Base-by-base conservation (phyloP, 2,113 vertebrate species). In the Sander lucioperca region DNA sequence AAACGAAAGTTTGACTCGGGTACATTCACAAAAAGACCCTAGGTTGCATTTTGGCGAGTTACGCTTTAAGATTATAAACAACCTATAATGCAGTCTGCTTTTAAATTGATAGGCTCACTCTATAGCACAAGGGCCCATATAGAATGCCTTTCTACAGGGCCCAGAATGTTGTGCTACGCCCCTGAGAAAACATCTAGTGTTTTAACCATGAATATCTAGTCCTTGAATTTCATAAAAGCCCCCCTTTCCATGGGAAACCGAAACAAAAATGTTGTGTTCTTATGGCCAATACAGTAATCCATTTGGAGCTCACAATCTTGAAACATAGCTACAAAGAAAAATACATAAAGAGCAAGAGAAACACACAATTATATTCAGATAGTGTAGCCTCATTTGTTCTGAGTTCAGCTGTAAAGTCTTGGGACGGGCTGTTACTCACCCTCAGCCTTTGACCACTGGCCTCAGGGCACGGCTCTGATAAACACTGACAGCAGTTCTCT, bases 401-500 rank as follows among this genome's bases (percentile, higher is more conserved):
- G 73, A 78, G 58, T 36, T 68, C 14, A 69, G 59, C 53, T 54
- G 74, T 68, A 71, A 82, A 81, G 65, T 48, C 16, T 64, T 48
- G 69, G 45, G 77, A 54, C 50, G 67, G 75, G 56, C 45, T 33
- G 68, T 91, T 90, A 86, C 72, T 91, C 87, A 87, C 25, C 72
- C 39, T 74, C 68, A 65, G 79, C 64, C 47, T 86, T 90, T 86
- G 83, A 85, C 82, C 80, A 3, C 70, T 45, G 77, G 58, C 56
- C 25, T 84, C 33, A 54, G 86, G 82, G 83, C 79, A 53, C 0
- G 59, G 68, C 61, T 77, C 70, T 72, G 63, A 76, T 66, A 81
- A 78, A 72, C 57, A 36, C 71, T 50, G 45, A 73, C 83, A 30
- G 53, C 13, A 0, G 69, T 54, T 81, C 72, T 67, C 36, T 51